Evolutionary conservation across 2,888 invertebrate species (phyloP).

Genomic region (Phragmatobia fuliginosa): DNA sequence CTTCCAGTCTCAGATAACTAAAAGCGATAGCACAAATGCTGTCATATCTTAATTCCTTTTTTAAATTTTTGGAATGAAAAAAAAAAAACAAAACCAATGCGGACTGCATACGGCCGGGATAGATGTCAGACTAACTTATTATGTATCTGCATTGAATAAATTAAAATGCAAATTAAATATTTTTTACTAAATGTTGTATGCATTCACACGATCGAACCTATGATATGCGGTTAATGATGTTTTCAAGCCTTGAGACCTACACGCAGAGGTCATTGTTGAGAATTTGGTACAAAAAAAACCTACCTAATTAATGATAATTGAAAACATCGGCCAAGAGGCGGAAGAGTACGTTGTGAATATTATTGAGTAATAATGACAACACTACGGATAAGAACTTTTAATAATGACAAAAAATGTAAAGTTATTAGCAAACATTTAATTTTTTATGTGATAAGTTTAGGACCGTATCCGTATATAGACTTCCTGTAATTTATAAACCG

Average conservation of each 20-base stretch:
- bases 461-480: no score
- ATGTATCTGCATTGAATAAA: not conserved
- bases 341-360: conserved; percentile 29
- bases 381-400: conserved; percentile 6
- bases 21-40: no score
- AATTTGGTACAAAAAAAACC: conserved; percentile 29
- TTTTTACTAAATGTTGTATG: not conserved
- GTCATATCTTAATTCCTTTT: no score
- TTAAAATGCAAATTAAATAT: not conserved
- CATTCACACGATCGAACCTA: not conserved
- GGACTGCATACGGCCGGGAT: no score
- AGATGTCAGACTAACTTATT: no score
- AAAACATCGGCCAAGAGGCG: conserved; percentile 31
- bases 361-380: conserved; percentile 14
- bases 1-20: no score
- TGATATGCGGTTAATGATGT: conserved; percentile 7
- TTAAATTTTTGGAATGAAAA: no score
- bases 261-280: conserved; percentile 34
- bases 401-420: conserved; percentile 5
- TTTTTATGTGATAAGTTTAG: no score
- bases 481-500: no score
- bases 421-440: not conserved
- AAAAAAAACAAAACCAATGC: no score
- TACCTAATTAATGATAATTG: conserved; percentile 20
- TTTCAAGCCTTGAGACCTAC: conserved; percentile 26